Percentiles rank a stretch among this genome's conserved stretches.
Conservation (phyloP, 2,888 invertebrate species). For the Eupithecia pulchellata region DNA sequence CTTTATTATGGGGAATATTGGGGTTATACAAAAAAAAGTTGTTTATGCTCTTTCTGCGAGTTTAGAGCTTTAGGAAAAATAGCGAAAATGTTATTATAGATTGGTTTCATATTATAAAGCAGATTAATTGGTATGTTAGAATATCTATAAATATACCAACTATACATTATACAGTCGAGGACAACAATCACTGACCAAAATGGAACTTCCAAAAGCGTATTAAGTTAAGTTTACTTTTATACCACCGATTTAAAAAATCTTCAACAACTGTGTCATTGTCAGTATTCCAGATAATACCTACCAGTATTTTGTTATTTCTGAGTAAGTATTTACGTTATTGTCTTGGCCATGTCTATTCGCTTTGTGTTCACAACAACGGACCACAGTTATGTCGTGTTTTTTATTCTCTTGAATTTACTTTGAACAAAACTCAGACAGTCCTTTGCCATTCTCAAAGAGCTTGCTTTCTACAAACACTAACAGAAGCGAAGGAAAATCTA, state of each 20-base stretch:
- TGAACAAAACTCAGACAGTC: constrained; percentile 44
- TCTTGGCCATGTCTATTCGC: constrained; percentile 31
- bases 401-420: constrained; percentile 36
- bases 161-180: neutral
- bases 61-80: too few species aligned
- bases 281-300: too few species aligned
- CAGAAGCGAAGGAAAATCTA: constrained; percentile 42
- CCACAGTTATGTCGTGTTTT: constrained; percentile 23
- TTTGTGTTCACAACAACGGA: constrained; percentile 18
- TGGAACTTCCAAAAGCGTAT: too few species aligned
- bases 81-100: neutral
- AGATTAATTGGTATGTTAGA: neutral
- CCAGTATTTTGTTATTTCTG: neutral
- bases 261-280: too few species aligned
- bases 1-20: neutral
- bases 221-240: too few species aligned
- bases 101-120: neutral
- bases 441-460: constrained; percentile 64
- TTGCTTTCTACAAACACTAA: constrained; percentile 58
- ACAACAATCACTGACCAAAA: too few species aligned
- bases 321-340: neutral
- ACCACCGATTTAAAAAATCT: too few species aligned
- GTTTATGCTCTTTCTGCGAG: neutral
- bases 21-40: neutral
- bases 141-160: neutral